Evolutionary conservation across 2,113 vertebrate species (phyloP).

Genomic region (Passer domesticus): DNA sequence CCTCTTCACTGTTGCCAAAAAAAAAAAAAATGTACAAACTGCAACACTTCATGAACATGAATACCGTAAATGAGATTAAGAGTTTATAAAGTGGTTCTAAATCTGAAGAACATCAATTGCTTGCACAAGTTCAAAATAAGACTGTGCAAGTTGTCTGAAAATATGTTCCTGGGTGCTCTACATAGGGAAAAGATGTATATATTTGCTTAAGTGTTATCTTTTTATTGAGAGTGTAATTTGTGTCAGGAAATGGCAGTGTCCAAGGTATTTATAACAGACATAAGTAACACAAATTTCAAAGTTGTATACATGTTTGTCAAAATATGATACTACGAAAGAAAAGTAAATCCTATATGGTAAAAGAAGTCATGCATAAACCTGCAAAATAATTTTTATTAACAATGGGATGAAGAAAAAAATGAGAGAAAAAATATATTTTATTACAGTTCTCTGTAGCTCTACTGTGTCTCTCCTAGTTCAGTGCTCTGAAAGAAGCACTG

Average conservation of each 20-base stretch:
- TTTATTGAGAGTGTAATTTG: accelerated
- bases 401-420: not conserved
- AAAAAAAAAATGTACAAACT: not conserved
- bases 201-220: not conserved
- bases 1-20: not conserved
- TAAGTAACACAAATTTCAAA: not conserved
- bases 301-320: not conserved
- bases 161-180: not conserved
- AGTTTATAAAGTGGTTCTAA: not conserved
- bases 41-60: not conserved
- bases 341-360: not conserved
- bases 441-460: not conserved
- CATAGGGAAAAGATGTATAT: not conserved
- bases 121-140: not conserved
- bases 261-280: not conserved
- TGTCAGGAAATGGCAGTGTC: not conserved
- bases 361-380: not conserved
- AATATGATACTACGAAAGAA: not conserved
- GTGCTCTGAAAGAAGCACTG: not conserved
- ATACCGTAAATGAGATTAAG: not conserved
- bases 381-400: not conserved
- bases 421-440: not conserved
- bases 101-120: not conserved
- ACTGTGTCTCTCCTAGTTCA: not conserved
- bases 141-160: not conserved